Base-by-base conservation (phyloP, 2,113 vertebrate genomes). In the Odocoileus virginianus region DNA sequence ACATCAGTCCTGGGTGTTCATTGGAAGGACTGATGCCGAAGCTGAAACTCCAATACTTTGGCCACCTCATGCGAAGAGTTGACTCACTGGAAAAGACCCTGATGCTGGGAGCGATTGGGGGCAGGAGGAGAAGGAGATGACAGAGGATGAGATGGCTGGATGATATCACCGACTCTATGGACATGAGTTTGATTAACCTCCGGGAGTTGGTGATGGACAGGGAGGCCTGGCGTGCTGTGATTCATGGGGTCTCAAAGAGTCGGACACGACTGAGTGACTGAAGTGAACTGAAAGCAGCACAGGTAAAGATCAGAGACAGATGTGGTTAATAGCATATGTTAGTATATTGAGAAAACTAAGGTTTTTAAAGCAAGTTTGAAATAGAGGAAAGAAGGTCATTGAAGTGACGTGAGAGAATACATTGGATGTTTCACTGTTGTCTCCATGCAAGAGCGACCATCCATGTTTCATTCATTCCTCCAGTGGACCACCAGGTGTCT, bases 231-330 rank as follows among this genome's bases (percentile, higher is more conserved):
- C 2, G 1, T 61, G 60, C 60, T 61, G 60, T 13, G 3, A 13
- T 61, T 28, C 60, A 3, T 33, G 60, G 28, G 28, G 13, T 33
- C 2, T 0, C 28, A 16, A 8, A 33, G 16, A 67, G 33, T 19
- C 1, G 0, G 61, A 67, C 61, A 67, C 1, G 7, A 67, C 61
- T 64, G 15, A 67, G 61, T 2, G 1, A 67, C 61, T 64, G 61
- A 2, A n/a, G 3, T n/a, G 61, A 67, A 19, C 33, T n/a, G 33
- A 9, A 67, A 67, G 64, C 81, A 92, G 60, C 64, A 92, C 25
- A 92, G 30, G 50, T 76, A 67, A 93, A 88, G 45, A 82, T 82
- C 79, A 97, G 88, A 84, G n/a, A 82, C 27, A 55, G 21, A 58
- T 89, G 50, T 81, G 74, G 58, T 52, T 89, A 94, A 81, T n/a